Base-by-base conservation (phyloP, 1,140 invertebrate genomes). In the Acromyrmex echinatior region DNA sequence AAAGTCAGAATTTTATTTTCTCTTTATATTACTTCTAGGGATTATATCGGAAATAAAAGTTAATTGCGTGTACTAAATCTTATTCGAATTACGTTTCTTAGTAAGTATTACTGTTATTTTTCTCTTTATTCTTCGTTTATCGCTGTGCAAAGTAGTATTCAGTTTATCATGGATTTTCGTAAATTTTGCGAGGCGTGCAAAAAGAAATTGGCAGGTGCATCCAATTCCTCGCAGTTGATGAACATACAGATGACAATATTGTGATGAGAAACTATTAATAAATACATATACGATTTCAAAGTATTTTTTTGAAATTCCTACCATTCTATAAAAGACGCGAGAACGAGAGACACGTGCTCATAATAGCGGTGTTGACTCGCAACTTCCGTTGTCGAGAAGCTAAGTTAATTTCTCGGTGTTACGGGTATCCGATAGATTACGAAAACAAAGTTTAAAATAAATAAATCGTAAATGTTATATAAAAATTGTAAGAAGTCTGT, bases 261-360 rank as follows among this genome's bases (percentile, higher is more conserved):
- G 12, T 68, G 31, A 70, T 66, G 51, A 68, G 49, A 70, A 25
- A 53, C 0, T 1, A 0, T 9, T 82, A 35, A 73, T 31, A 60
- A 14, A 62, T 6, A 18, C 62, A 62, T 6, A 39, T 39, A 39
- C 35, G 53, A 73, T 9, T 73, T 1, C 16, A 82, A 81, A 60
- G 6, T 60, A 82, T 60, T 62, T 74, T 58, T 82, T 70, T 82
- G 12, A 73, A 71, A 82, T 73, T 82, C 18, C 21, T 73, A 73
- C 3, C 53, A 74, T 82, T 82, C 56, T 14, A 16, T 35, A 39
- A 63, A 25, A 73, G 39, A 82, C 25, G 51, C 45, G 18, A 82
- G 25, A 73, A 60, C 21, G 79, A 82, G 62, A 74, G 80, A 82
- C 63, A 58, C n/a, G 35, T 84, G 65, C 35, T 51, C 31, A 39